Evolutionary conservation across 2,888 invertebrate genomes (phyloP).

Genomic region (Neoascia interrupta): DNA sequence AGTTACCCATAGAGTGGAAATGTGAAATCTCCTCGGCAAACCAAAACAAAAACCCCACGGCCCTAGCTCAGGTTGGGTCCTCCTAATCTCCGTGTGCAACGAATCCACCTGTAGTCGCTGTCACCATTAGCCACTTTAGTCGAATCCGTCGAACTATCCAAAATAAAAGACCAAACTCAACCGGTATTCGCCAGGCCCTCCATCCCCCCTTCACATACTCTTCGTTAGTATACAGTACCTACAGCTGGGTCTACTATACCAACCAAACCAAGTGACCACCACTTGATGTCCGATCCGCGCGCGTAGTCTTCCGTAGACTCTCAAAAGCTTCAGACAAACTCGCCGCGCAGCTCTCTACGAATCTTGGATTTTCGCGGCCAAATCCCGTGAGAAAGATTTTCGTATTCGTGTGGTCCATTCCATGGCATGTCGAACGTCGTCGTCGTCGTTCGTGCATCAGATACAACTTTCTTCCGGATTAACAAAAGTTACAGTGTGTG

Average conservation of each 20-base stretch:
- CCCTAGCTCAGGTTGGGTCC: conserved; percentile 19
- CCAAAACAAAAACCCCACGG: conserved; percentile 4
- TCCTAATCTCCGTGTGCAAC: conserved; percentile 14
- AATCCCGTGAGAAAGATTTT: conserved; percentile 1
- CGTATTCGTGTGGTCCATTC: conserved; percentile 42
- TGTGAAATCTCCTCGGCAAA: conserved; percentile 40
- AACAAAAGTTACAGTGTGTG: conserved; percentile 13
- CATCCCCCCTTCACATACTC: conserved; percentile 17
- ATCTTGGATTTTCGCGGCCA: not conserved
- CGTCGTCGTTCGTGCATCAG: too few species aligned
- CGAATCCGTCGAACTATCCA: conserved; percentile 21
- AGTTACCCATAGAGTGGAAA: conserved; percentile 50
- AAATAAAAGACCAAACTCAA: conserved; percentile 31
- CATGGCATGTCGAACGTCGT: not conserved
- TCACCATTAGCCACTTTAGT: conserved; percentile 42
- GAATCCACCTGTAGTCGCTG: conserved; percentile 48
- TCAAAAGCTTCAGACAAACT: conserved; percentile 45
- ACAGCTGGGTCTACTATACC: conserved; percentile 46
- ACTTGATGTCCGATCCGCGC: conserved; percentile 59
- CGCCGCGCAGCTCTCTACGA: not conserved
- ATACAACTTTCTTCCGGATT: conserved; percentile 60
- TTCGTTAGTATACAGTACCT: not conserved
- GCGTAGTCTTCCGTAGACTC: conserved; percentile 63
- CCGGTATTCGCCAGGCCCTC: conserved; percentile 27
- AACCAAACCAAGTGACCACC: conserved; percentile 48